Evolutionary conservation across 2,797 vertebrate species (phyloP).

Genomic region (Tragopan temminckii): DNA sequence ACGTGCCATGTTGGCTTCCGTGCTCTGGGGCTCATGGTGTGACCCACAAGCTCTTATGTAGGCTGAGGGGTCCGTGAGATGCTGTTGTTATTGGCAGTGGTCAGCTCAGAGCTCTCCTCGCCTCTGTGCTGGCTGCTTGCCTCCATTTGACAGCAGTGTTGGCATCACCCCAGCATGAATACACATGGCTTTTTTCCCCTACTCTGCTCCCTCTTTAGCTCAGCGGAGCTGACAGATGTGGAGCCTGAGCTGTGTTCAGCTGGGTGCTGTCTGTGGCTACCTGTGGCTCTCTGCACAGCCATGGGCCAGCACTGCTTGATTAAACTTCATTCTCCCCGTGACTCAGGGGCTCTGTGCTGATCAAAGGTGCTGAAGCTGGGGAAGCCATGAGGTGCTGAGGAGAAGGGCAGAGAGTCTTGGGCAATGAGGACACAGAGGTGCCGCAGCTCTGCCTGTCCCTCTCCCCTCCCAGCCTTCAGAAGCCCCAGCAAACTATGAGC

Average conservation of each 20-base stretch:
- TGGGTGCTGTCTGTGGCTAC: not conserved
- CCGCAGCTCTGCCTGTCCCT: fast-evolving
- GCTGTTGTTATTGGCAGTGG: fast-evolving
- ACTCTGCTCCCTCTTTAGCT: not conserved
- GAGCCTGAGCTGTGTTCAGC: not conserved
- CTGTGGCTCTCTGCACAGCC: not conserved
- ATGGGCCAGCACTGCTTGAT: not conserved
- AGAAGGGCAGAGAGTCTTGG: not conserved
- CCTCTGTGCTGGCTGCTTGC: not conserved
- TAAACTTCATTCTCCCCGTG: not conserved
- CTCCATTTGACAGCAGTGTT: not conserved
- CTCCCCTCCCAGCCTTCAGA: fast-evolving
- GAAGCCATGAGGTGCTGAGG: not conserved
- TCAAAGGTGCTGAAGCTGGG: not conserved
- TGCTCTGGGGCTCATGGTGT: fast-evolving
- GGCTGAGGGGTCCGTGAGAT: not conserved
- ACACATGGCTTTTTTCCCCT: fast-evolving
- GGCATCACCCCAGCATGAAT: not conserved
- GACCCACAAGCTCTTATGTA: not conserved
- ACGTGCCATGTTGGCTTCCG: not conserved
- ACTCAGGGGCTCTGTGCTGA: not conserved
- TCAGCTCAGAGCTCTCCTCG: not conserved
- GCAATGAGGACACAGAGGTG: not conserved
- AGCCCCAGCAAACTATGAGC: fast-evolving
- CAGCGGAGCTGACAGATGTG: not conserved